phyloP scores from a whole-genome alignment of 2,888 invertebrate genomes.

The Aspidiotus destructor region DNA sequence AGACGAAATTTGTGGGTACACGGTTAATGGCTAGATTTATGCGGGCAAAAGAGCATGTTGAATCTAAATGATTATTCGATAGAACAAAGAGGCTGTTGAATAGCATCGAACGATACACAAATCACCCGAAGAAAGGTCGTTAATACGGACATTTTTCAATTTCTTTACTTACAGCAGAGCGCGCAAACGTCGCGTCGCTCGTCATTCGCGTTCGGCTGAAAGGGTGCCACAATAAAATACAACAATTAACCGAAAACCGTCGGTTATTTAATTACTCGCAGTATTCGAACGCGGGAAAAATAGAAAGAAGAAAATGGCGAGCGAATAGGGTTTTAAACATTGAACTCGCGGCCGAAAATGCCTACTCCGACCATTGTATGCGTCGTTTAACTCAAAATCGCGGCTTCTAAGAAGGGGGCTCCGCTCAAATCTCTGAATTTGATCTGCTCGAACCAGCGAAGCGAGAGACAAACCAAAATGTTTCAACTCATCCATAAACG shows the following conservation, averaged over 20 bases:
- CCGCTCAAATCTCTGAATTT: constrained; percentile 13
- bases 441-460: constrained; percentile 8
- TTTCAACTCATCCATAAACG: constrained; percentile 17
- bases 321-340: too few species aligned
- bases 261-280: background rate
- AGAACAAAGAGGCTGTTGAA: too few species aligned
- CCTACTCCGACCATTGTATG: background rate
- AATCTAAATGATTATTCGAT: too few species aligned
- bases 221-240: background rate
- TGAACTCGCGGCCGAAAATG: background rate
- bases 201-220: background rate
- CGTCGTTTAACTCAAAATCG: background rate
- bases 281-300: background rate
- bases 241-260: background rate
- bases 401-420: background rate
- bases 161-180: too few species aligned
- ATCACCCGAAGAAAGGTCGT: too few species aligned
- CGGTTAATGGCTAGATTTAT: too few species aligned
- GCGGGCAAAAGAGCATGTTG: too few species aligned
- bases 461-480: constrained; percentile 12
- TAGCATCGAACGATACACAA: too few species aligned
- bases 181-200: too few species aligned
- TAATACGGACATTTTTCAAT: too few species aligned
- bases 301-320: background rate
- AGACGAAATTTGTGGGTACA: too few species aligned